Evolutionary conservation across 2,797 vertebrate species (phyloP), one percentile per base, ranked within the genome.

Genomic region (Sebastes hopkinsi): DNA sequence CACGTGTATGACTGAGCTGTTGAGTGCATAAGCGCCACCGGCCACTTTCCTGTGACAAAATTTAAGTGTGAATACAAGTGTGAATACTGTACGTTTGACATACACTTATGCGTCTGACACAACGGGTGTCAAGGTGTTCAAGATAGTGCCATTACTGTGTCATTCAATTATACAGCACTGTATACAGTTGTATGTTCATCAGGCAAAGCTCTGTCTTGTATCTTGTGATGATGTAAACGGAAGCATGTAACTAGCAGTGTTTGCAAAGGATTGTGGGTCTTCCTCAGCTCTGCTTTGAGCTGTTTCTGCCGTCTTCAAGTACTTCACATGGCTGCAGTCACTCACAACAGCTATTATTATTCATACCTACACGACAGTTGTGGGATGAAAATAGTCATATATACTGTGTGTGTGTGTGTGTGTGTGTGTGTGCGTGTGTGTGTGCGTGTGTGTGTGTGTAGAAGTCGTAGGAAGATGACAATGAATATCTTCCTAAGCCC

Each of bases 1-100:
- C 38, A 60, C 34, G 25, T 66, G 50, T 54, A n/a, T 89, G 65
- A 82, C 59, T 77, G 46, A 72, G 50, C 11, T 25, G 62, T n/a
- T 27, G 8, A 56, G 14, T 14, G 18, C 16, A 42, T 76, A n/a
- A 67, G 29, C 6, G 14, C 30, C 72, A 67, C 22, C 23, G 8
- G 3, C 46, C 55, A 29, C 54, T 67, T 52, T 61, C 1, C 11
- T 52, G 16, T 62, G 30, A 16, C 4, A 22, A 58, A 67, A 70
- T 27, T 30, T 6, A 54, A 38, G 4, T 16, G 25, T 34, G 4
- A 46, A 4, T 29, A 13, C 1, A 46, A 36, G 27, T 25, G 20
- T 65, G 5, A 66, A 30, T 22, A 22, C 9, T 64, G 2, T 23
- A 58, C 10, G 6, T 52, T 34, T 23, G 20, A 50, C 5, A 22